Base-by-base conservation (phyloP, 2,113 vertebrate species). In the Petrocephalus zakoni region DNA sequence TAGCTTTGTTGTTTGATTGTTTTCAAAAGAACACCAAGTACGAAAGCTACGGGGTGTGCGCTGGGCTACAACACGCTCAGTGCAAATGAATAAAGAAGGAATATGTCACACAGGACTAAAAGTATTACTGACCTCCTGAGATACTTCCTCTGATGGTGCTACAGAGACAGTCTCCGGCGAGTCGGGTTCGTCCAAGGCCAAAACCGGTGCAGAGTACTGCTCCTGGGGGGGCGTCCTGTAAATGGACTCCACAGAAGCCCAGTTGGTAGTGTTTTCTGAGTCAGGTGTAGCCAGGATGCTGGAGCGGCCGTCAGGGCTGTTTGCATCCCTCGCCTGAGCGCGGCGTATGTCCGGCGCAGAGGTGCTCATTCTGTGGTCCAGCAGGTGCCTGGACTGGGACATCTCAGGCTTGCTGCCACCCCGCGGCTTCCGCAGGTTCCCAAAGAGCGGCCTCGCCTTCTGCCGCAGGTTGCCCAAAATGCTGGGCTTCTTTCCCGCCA, bases 401-500 rank as follows among this genome's bases (percentile, higher is more conserved):
- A 29, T 42, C 0, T 21, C 49, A 61, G 92, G 93, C 78, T 13
- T 91, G 0, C 55, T 1, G 88, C 46, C 86, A 0, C 47, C 82
- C 87, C 92, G 93, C 25, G 56, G 86, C 42, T 90, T 85, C 17
- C 91, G 90, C 0, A 94, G 22, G 37, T 88, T 90, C 21, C 92
- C 91, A 42, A 95, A 87, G 22, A 94, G 29, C 2, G 93, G 91
- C 86, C 90, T 89, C 85, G 95, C 90, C 91, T 90, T 94, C 5
- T 92, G 92, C 5, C 93, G 94, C 53, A 96, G 91, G 82, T 92
- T 90, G 34, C 58, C 91, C 53, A 94, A 91, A 88, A 94, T 5
- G 1, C 93, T 64, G 0, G 92, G 83, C 90, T 94, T 96, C 90
- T 94, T 94, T 56, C 89, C 84, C 82, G 94, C 93, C 93, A 95